phyloP scores from a whole-genome alignment of 1,140 invertebrate genomes.

The Platyura marginata region DNA sequence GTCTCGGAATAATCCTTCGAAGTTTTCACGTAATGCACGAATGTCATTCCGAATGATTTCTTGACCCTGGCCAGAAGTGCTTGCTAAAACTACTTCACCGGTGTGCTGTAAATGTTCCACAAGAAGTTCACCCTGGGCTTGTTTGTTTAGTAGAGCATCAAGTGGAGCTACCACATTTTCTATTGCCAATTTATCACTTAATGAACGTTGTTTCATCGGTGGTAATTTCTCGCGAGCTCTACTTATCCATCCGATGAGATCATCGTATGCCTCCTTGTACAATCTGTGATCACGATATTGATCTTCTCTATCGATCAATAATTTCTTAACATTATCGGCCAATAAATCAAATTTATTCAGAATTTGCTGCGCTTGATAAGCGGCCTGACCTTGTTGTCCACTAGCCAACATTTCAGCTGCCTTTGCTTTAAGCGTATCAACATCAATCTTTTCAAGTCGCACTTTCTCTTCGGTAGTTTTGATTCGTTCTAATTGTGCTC shows the following conservation, averaged over 20 bases:
- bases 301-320: slow-evolving; percentile 59
- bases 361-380: slow-evolving; percentile 67
- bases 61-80: slow-evolving; percentile 61
- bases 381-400: slow-evolving; percentile 63
- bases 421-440: slow-evolving; percentile 71
- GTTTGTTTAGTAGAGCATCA: slow-evolving; percentile 70
- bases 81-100: slow-evolving; percentile 67
- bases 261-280: slow-evolving; percentile 80
- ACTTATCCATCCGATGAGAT: slow-evolving; percentile 66
- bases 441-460: slow-evolving; percentile 78
- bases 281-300: slow-evolving; percentile 72
- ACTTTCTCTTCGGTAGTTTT: slow-evolving; percentile 78
- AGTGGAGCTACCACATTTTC: slow-evolving; percentile 74
- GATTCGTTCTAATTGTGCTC: slow-evolving; percentile 64
- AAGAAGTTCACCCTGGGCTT: slow-evolving; percentile 74
- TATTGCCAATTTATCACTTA: slow-evolving; percentile 73
- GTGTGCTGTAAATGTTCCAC: slow-evolving; percentile 72
- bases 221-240: slow-evolving; percentile 77
- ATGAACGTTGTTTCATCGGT: slow-evolving; percentile 59
- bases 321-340: slow-evolving; percentile 46
- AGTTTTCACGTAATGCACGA: slow-evolving; percentile 61
- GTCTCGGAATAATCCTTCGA: slow-evolving; percentile 68
- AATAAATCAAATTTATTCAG: slow-evolving; percentile 62
- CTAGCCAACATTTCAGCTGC: slow-evolving; percentile 73
- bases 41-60: slow-evolving; percentile 69